phyloP scores from a whole-genome alignment of 2,797 vertebrate species.

The Bryconaethiops microstoma region DNA sequence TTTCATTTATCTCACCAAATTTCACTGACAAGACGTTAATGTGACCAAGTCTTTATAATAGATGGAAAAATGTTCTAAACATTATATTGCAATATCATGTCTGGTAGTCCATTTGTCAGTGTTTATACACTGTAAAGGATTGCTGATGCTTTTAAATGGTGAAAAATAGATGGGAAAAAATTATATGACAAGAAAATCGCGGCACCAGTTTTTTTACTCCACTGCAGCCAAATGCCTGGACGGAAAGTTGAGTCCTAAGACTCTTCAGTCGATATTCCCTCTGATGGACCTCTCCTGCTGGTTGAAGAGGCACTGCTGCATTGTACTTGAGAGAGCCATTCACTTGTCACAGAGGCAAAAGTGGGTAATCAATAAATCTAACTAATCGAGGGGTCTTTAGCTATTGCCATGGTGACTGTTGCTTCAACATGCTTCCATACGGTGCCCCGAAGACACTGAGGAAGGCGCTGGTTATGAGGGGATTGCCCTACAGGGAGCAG shows the following conservation, averaged over 20 bases:
- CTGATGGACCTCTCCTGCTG: background rate
- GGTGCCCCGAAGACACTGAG: slow-evolving; percentile 15
- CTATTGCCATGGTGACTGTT: slow-evolving; percentile 40
- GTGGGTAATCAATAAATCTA: slow-evolving; percentile 27
- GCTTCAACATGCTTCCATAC: slow-evolving; percentile 5
- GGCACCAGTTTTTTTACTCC: too few species aligned
- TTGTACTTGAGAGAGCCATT: slow-evolving; percentile 23
- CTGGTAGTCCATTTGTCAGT: too few species aligned
- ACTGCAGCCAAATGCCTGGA: too few species aligned
- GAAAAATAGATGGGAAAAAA: too few species aligned
- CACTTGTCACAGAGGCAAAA: slow-evolving; percentile 12
- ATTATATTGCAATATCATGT: too few species aligned
- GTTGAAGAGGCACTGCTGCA: background rate
- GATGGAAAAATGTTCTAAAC: too few species aligned
- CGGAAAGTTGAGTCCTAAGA: too few species aligned
- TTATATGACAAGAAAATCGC: background rate
- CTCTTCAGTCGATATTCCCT: background rate
- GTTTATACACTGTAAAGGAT: too few species aligned
- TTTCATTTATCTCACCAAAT: too few species aligned
- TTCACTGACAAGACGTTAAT: too few species aligned
- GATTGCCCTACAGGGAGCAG: slow-evolving; percentile 9
- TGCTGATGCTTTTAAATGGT: too few species aligned
- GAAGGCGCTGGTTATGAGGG: slow-evolving; percentile 19
- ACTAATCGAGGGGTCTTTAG: slow-evolving; percentile 30
- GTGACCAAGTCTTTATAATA: too few species aligned